These are phyloP conservation scores for Brachypodius melanocephalos DNA, from an alignment of 2,113 vertebrate species.

Conservation along the genomic window DNA sequence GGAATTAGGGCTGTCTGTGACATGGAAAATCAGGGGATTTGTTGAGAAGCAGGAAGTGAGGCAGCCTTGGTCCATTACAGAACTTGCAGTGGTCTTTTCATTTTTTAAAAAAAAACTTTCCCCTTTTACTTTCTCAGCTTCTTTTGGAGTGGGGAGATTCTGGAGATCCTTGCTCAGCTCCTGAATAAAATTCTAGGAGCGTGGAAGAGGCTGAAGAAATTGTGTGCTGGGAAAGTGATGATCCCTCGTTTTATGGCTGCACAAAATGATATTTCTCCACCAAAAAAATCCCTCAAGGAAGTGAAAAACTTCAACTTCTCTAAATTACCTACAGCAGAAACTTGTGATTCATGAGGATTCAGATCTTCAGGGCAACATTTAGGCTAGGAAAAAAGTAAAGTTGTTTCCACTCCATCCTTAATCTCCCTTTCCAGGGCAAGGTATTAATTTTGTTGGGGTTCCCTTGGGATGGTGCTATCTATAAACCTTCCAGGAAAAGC, in stretches of 20 bases:
- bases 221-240: neutral
- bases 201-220: neutral
- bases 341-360: neutral
- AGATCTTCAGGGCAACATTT: neutral
- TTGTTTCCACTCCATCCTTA: neutral
- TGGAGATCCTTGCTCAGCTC: neutral
- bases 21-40: neutral
- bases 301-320: neutral
- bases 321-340: neutral
- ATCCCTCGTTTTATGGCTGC: neutral
- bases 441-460: slow-evolving; percentile 46
- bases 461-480: slow-evolving; percentile 18
- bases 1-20: neutral
- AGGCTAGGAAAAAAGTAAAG: neutral
- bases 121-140: neutral
- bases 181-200: neutral
- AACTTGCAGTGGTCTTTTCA: neutral
- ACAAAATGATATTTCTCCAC: neutral
- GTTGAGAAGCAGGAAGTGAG: neutral
- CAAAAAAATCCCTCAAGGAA: neutral
- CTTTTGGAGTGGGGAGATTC: neutral
- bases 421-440: neutral
- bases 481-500: slow-evolving; percentile 59
- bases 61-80: neutral
- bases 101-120: neutral